Conservation (phyloP, 2,888 invertebrate genomes). For the Limnephilus marmoratus region DNA sequence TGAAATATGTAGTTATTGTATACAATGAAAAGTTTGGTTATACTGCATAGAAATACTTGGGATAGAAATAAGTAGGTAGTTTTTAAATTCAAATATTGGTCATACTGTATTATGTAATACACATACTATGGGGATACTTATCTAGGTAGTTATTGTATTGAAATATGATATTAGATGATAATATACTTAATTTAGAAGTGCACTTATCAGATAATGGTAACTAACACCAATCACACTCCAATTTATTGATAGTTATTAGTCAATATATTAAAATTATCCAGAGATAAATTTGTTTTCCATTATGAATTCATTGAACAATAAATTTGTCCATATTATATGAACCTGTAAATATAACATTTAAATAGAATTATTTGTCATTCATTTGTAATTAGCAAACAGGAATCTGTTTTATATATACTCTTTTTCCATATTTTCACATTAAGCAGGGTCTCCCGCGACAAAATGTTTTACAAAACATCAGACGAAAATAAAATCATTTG, state of each 20-base stretch:
- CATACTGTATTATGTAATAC: neutral
- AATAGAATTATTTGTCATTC: neutral
- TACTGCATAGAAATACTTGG: neutral
- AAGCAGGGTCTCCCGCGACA: too few species aligned
- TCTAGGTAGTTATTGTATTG: neutral
- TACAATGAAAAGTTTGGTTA: too few species aligned
- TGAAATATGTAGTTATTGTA: neutral
- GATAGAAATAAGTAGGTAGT: neutral
- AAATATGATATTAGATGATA: neutral
- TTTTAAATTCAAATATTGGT: neutral
- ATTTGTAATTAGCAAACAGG: neutral
- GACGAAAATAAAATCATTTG: too few species aligned
- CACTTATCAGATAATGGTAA: neutral
- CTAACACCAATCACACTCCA: neutral
- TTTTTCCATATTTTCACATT: too few species aligned
- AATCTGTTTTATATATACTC: neutral
- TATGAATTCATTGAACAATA: neutral
- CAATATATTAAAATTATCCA: neutral
- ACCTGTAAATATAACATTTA: neutral
- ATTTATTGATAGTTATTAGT: neutral
- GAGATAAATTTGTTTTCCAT: neutral
- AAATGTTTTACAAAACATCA: too few species aligned
- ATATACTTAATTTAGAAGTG: neutral
- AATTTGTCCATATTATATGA: neutral
- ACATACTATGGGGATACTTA: neutral